A percentile compares a stretch with the other conserved stretches of the same genome.
phyloP scores from a whole-genome alignment of 2,797 vertebrate genomes.

The Trichosurus vulpecula region DNA sequence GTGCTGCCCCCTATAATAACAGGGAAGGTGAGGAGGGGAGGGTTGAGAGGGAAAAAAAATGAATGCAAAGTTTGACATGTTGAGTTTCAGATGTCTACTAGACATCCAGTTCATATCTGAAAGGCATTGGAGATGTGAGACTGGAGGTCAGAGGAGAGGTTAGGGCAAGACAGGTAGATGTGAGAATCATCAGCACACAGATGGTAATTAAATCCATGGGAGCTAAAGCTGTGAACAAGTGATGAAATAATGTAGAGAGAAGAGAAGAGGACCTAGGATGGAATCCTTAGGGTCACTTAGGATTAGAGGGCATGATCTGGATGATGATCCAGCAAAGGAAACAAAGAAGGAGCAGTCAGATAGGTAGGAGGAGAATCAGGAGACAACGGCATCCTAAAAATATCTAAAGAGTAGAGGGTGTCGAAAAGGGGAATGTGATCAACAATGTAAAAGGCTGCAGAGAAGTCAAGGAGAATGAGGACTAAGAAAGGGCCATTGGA shows the following conservation, averaged over 20 bases:
- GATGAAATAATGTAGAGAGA: neutral
- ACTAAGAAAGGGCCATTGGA: neutral
- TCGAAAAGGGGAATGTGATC: neutral
- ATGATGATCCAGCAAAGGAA: neutral
- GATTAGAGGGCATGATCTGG: neutral
- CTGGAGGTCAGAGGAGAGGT: neutral
- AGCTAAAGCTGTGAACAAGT: neutral
- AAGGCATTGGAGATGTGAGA: neutral
- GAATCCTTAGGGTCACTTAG: neutral
- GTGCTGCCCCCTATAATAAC: neutral
- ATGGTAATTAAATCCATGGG: neutral
- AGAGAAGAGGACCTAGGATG: neutral
- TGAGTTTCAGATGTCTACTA: neutral
- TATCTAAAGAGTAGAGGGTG: neutral
- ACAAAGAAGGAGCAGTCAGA: neutral
- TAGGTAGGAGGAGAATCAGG: neutral
- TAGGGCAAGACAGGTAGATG: too few relatives aligned
- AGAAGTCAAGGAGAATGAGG: neutral
- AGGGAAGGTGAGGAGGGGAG: neutral
- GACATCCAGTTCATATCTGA: neutral
- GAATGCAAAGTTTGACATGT: neutral
- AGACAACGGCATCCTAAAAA: neutral
- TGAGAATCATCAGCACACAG: neutral
- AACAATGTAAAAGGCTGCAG: neutral
- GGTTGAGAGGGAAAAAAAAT: neutral